phyloP scores from a whole-genome alignment of 2,113 vertebrate genomes.

The Nematolebias whitei region DNA sequence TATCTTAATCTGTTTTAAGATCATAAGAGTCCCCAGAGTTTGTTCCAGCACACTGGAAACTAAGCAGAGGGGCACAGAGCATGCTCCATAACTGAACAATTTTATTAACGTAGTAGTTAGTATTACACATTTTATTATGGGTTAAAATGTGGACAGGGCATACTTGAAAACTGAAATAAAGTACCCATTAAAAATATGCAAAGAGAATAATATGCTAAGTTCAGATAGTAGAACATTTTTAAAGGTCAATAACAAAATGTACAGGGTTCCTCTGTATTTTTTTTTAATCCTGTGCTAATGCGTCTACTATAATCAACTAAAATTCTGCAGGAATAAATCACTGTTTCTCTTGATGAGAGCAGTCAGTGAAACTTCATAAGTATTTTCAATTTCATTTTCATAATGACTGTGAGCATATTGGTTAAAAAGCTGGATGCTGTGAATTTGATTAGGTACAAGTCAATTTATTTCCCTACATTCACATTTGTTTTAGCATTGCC shows the following conservation, averaged over 20 bases:
- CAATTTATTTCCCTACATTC: neutral
- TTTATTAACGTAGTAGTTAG: neutral
- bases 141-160: neutral
- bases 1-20: conserved; percentile 32
- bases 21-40: conserved; percentile 4
- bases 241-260: neutral
- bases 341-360: neutral
- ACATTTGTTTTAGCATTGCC: neutral
- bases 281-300: neutral
- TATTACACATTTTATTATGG: neutral
- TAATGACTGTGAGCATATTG: neutral
- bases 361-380: conserved; percentile 20
- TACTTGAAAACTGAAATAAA: neutral
- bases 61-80: neutral
- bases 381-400: neutral
- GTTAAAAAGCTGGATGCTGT: neutral
- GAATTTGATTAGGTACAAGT: conserved; percentile 13
- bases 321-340: conserved; percentile 11
- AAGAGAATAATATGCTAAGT: neutral
- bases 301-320: neutral
- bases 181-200: neutral
- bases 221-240: too few relatives aligned
- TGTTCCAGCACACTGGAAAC: neutral
- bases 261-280: neutral
- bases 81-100: neutral